Evolutionary conservation across 1,140 invertebrate genomes (phyloP).

Genomic region (Physella acuta): DNA sequence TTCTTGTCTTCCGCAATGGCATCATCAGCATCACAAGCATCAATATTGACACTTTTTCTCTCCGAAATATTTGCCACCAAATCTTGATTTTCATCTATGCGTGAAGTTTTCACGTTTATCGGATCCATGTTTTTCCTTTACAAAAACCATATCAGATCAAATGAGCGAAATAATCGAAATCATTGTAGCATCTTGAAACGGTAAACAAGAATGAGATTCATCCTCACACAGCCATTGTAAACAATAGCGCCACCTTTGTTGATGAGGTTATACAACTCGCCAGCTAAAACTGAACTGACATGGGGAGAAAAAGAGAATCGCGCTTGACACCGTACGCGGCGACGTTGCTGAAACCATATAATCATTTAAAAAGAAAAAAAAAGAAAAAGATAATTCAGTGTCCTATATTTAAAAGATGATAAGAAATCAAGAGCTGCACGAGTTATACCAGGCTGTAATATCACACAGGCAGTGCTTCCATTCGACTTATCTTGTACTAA

Average conservation of each 20-base stretch:
- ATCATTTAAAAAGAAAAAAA: not conserved
- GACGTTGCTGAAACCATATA: too few species aligned
- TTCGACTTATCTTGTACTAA: constrained; percentile 3
- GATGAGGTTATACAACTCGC: constrained; percentile 20
- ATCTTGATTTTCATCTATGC: constrained; percentile 3
- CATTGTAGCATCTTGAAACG: constrained; percentile 3
- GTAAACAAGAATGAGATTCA: constrained; percentile 25
- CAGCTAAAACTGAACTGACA: too few species aligned
- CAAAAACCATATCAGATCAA: constrained; percentile 17
- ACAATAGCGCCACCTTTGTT: constrained; percentile 25
- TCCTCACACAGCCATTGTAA: constrained; percentile 27
- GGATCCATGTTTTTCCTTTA: constrained; percentile 3
- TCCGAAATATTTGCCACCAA: not conserved
- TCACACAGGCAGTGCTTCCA: constrained; percentile 5
- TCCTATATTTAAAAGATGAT: not conserved
- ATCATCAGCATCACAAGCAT: too few species aligned
- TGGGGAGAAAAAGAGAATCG: too few species aligned
- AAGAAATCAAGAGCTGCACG: not conserved
- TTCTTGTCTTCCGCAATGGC: not conserved
- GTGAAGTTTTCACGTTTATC: constrained; percentile 6
- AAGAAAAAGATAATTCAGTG: not conserved
- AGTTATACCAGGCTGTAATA: constrained; percentile 7
- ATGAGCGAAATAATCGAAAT: constrained; percentile 7
- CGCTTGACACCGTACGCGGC: too few species aligned
- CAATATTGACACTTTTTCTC: not conserved